Percentiles rank a stretch among this genome's conserved stretches.
These are phyloP conservation scores for Biston betularia DNA, from an alignment of 2,888 invertebrate genomes.

Conservation along the genomic window DNA sequence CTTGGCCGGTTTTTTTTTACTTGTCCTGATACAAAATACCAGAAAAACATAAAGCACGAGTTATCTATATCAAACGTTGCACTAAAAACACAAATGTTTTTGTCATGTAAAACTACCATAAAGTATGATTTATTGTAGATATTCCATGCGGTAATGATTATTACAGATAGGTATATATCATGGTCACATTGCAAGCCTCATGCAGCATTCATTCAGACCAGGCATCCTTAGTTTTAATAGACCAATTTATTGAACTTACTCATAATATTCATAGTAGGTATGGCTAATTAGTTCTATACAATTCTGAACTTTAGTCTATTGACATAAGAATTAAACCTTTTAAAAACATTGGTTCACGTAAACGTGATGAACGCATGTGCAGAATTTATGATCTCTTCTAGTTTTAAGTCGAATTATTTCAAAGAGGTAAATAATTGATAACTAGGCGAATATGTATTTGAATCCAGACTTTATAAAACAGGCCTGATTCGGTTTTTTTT, in stretches of 20 bases:
- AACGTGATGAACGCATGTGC: slow-evolving; percentile 40
- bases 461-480: too few relatives aligned
- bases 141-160: slow-evolving; percentile 21
- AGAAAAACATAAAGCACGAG: not conserved
- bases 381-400: slow-evolving; percentile 16
- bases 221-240: slow-evolving; percentile 52
- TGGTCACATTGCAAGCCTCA: slow-evolving; percentile 59
- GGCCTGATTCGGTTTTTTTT: too few relatives aligned
- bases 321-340: slow-evolving; percentile 8
- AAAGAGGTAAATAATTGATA: slow-evolving; percentile 4
- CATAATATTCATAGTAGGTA: slow-evolving; percentile 6
- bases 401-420: slow-evolving; percentile 7
- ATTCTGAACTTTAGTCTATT: slow-evolving; percentile 15
- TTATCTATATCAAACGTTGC: not conserved
- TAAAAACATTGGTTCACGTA: slow-evolving; percentile 39
- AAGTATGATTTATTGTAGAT: too few relatives aligned
- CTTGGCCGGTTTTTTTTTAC: too few relatives aligned
- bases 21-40: too few relatives aligned
- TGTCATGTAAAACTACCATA: too few relatives aligned
- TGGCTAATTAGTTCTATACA: not conserved
- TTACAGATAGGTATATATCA: slow-evolving; percentile 35
- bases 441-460: too few relatives aligned
- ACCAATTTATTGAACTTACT: slow-evolving; percentile 32
- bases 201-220: slow-evolving; percentile 50
- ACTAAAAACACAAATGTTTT: not conserved